Base-by-base conservation (phyloP, 2,888 invertebrate species). In the Rhorus exstirpatorius region DNA sequence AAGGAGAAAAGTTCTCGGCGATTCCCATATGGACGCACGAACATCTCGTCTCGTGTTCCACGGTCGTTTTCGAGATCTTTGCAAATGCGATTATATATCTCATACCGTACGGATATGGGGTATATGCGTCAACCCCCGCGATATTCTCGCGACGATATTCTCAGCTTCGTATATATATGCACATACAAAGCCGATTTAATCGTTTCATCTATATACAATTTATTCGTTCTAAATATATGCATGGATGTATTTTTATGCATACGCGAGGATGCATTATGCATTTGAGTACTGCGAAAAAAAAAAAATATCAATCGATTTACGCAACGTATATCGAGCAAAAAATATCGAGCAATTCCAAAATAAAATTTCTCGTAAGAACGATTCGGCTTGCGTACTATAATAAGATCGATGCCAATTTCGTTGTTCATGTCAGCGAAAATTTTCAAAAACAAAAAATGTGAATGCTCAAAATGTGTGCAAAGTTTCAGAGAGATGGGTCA, bases 1-100 rank as follows among this genome's bases (percentile, higher is more conserved):
- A 71, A 65, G 70, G 75, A 61, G 49, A 80, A 60, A 68, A 67
- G 75, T 80, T 53, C 68, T 80, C 74, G 74, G 79, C 68, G 68
- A 61, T 58, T 44, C 19, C 7, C n/a, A n/a, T n/a, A n/a, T n/a
- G 41, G 31, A 46, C 31, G 31, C 55, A 35, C 67, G 51, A 63
- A 55, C 53, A 38, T 70, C 44, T 38, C 49, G 24, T 79, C 72
- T 74, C 72, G 53, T 81, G 81, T 67, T 67, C 71, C 51, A 77
- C 31, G 67, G 26, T 44, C 76, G 67, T 67, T 81, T 26, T 53
- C 51, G 51, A 41, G 58, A 51, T 35, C 65, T 65, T 72, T 49
- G 60, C 60, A 60, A 81, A 72, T 72, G 51, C 76, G 65, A 51
- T 79, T 81, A 76, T 77, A 35, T 68, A 67, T 41, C n/a, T n/a